phyloP scores from a whole-genome alignment of 2,113 vertebrate species.

The Pogona vitticeps region DNA sequence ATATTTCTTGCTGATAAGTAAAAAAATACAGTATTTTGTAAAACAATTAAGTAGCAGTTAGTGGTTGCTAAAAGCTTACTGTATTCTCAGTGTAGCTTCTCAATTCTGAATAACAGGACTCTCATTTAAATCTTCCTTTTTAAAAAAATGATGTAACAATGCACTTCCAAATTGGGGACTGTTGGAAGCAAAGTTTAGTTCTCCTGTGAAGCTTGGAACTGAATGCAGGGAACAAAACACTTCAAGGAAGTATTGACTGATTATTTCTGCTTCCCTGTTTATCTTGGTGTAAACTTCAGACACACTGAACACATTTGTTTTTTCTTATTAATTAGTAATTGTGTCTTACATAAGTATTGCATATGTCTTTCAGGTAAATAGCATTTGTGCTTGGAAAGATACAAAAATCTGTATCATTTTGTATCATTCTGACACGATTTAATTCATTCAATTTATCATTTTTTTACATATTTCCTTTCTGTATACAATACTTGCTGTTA shows the following conservation, averaged over 20 bases:
- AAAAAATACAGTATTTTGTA: background rate
- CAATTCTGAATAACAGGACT: background rate
- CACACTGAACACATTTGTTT: background rate
- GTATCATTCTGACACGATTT: background rate
- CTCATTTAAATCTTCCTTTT: background rate
- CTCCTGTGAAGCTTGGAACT: background rate
- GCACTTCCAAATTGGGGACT: background rate
- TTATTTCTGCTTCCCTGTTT: background rate
- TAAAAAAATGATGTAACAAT: background rate
- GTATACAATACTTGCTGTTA: background rate
- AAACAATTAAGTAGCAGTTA: background rate
- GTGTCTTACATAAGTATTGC: background rate
- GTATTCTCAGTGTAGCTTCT: background rate
- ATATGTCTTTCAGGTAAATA: background rate
- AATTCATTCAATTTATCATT: background rate
- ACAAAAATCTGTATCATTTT: background rate
- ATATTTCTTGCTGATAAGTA: background rate
- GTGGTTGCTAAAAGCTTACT: background rate
- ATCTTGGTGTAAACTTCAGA: background rate
- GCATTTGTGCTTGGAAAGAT: background rate
- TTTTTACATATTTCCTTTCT: background rate
- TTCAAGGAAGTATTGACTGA: background rate
- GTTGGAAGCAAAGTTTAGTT: background rate
- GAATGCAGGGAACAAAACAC: constrained; percentile 24
- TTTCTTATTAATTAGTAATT: background rate